A percentile compares a stretch with the other conserved stretches of the same genome.
Evolutionary conservation across 2,113 vertebrate genomes (phyloP).

Genomic region (Ancistrus triradiatus): DNA sequence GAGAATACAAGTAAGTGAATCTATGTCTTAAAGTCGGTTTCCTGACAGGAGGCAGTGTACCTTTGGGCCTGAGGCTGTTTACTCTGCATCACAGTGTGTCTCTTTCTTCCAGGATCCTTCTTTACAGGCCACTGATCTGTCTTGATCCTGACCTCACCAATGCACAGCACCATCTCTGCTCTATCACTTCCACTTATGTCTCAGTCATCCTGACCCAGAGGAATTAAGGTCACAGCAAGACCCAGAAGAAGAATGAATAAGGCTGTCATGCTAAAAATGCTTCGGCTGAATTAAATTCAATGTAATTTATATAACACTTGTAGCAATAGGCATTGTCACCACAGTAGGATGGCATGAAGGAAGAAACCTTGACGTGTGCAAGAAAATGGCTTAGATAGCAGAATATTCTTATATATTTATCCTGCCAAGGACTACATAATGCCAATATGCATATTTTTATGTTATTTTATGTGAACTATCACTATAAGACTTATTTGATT

Average conservation of each 20-base stretch:
- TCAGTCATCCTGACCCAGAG: conserved; percentile 30
- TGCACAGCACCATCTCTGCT: conserved; percentile 29
- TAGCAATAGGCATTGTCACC: too few species aligned
- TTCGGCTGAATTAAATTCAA: too few species aligned
- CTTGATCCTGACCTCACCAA: conserved; percentile 34
- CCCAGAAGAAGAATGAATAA: conserved; percentile 17
- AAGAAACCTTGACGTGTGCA: too few species aligned
- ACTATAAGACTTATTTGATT: too few species aligned
- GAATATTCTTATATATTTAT: too few species aligned
- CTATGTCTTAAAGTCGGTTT: neutral
- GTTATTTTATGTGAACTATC: too few species aligned
- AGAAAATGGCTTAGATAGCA: too few species aligned
- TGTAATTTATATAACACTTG: too few species aligned
- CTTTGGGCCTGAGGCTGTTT: conserved; percentile 19
- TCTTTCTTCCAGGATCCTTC: conserved; percentile 36
- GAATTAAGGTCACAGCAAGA: conserved; percentile 46
- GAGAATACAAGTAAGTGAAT: too few species aligned
- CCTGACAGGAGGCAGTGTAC: conserved; percentile 8
- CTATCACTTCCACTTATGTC: conserved; percentile 35
- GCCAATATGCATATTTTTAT: too few species aligned
- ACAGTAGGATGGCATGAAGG: too few species aligned
- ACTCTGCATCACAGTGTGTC: conserved; percentile 24
- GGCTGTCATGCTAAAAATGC: neutral
- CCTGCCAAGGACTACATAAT: too few species aligned
- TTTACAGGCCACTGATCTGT: conserved; percentile 44